A percentile compares a stretch with the other conserved stretches of the same genome.
phyloP scores from a whole-genome alignment of 2,797 vertebrate species.

The Erpetoichthys calabaricus region DNA sequence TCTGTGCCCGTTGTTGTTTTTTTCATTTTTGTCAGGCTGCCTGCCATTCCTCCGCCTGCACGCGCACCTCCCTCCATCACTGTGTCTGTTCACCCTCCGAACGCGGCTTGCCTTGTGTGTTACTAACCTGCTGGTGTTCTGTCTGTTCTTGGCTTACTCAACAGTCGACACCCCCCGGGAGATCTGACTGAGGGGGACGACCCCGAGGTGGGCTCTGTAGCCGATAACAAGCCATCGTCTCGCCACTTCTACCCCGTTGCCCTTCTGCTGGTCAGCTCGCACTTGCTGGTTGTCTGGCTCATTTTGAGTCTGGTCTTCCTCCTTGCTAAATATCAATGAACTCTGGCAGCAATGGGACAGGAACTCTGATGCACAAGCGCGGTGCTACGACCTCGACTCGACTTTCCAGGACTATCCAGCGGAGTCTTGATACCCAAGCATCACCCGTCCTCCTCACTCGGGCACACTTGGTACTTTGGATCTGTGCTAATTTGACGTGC shows the following conservation, averaged over 20 bases:
- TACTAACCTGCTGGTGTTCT: constrained; percentile 39
- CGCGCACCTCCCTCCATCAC: too few relatives aligned
- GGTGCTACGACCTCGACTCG: too few relatives aligned
- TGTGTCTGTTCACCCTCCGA: not conserved
- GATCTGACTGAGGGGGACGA: constrained; percentile 83
- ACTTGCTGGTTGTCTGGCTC: constrained; percentile 98
- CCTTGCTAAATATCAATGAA: constrained; percentile 99
- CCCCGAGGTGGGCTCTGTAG: constrained; percentile 81
- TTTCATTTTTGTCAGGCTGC: too few relatives aligned
- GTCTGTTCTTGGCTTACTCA: constrained; percentile 51
- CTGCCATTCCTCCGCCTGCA: too few relatives aligned
- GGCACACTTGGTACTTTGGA: too few relatives aligned
- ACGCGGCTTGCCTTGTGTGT: constrained; percentile 2
- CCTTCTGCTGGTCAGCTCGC: constrained; percentile 97
- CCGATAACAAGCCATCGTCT: constrained; percentile 93
- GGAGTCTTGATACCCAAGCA: too few relatives aligned
- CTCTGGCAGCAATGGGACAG: constrained; percentile 14
- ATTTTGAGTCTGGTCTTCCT: constrained; percentile 99
- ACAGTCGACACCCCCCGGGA: constrained; percentile 88
- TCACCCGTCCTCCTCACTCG: too few relatives aligned
- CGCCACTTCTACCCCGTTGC: constrained; percentile 99
- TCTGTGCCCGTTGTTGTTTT: not conserved
- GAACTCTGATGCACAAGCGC: too few relatives aligned
- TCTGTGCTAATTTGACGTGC: too few relatives aligned
- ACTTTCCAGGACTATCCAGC: too few relatives aligned